Percentiles rank a stretch among this genome's conserved stretches.
These are phyloP conservation scores for Saccopteryx leptura DNA, from an alignment of 2,113 vertebrate species.

Conservation along the genomic window DNA sequence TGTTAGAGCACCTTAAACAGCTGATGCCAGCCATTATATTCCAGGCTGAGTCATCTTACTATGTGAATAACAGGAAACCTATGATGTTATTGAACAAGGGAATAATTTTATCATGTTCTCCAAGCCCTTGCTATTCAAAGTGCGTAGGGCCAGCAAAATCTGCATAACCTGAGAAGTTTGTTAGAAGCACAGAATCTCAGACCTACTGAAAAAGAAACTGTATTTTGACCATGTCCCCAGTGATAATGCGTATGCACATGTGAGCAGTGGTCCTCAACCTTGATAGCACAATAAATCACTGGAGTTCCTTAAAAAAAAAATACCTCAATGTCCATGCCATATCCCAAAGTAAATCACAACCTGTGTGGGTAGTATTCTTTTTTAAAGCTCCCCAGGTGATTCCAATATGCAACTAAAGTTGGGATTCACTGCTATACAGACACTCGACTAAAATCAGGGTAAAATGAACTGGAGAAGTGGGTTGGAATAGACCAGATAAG, in stretches of 20 bases:
- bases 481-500: not conserved
- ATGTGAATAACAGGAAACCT: not conserved
- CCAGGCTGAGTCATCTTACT: not conserved
- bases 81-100: not conserved
- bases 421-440: not conserved
- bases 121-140: not conserved
- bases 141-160: not conserved
- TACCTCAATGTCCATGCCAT: not conserved
- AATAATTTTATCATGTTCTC: not conserved
- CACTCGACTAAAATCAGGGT: not conserved
- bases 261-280: not conserved
- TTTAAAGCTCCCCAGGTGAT: not conserved
- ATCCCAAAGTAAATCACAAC: not conserved
- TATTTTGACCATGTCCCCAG: not conserved
- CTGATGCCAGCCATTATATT: not conserved
- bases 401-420: not conserved
- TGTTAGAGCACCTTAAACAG: not conserved
- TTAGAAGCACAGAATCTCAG: not conserved
- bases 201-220: not conserved
- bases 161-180: not conserved
- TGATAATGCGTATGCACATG: not conserved
- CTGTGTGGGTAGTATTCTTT: not conserved
- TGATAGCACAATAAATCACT: not conserved
- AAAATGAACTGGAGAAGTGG: not conserved
- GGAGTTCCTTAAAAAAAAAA: not conserved